These are phyloP conservation scores for Catostomus latipinnis DNA, from an alignment of 2,797 vertebrate species.

Conservation along the genomic window DNA sequence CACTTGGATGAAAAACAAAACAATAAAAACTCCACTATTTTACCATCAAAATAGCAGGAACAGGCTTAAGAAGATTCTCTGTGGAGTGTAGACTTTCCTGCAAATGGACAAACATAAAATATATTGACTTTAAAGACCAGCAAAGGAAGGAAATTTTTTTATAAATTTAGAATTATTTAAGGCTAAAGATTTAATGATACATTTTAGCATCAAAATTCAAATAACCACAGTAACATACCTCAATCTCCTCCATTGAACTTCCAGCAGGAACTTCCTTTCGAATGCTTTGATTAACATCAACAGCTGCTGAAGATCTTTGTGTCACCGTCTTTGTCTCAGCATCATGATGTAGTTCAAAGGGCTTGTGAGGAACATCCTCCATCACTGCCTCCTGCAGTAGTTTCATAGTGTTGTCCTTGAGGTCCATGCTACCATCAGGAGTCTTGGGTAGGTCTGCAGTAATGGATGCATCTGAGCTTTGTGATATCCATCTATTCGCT, in stretches of 20 bases:
- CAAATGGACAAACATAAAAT: not conserved
- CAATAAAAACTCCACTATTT: slow-evolving; percentile 18
- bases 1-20: not conserved
- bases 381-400: slow-evolving; percentile 73
- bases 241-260: slow-evolving; percentile 32
- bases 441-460: slow-evolving; percentile 48
- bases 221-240: slow-evolving; percentile 63
- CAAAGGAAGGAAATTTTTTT: too few relatives aligned
- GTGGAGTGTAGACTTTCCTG: slow-evolving; percentile 76
- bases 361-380: slow-evolving; percentile 43
- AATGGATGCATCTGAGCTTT: slow-evolving; percentile 60
- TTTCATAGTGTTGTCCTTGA: slow-evolving; percentile 76
- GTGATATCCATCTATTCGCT: slow-evolving; percentile 58
- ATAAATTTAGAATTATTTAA: not conserved
- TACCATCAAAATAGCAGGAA: slow-evolving; percentile 69
- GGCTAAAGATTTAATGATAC: not conserved
- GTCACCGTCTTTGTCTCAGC: slow-evolving; percentile 18
- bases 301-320: slow-evolving; percentile 20
- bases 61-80: slow-evolving; percentile 78
- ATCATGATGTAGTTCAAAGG: too few relatives aligned
- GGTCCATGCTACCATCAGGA: slow-evolving; percentile 57
- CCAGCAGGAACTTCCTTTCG: slow-evolving; percentile 28
- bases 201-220: too few relatives aligned
- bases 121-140: not conserved
- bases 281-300: slow-evolving; percentile 60